Conservation (phyloP, 2,113 vertebrate genomes). For the Glaucidium brasilianum region DNA sequence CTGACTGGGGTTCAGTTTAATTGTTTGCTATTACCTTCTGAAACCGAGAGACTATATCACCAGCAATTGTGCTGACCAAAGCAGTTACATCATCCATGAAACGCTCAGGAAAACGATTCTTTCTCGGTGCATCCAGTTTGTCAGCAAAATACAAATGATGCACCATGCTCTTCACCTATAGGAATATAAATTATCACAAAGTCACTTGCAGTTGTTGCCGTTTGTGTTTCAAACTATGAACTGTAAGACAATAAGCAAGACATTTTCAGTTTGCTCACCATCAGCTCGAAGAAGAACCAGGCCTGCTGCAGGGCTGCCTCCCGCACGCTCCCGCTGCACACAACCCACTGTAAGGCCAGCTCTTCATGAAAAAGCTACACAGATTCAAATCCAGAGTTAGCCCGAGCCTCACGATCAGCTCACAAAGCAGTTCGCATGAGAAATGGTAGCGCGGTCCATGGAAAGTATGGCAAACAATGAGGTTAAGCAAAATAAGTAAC, state of each 20-base stretch:
- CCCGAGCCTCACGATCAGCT: neutral
- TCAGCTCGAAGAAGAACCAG: slow-evolving; percentile 99
- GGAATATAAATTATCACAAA: slow-evolving; percentile 7
- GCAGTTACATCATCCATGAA: slow-evolving; percentile 98
- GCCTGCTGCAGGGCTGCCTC: slow-evolving; percentile 95
- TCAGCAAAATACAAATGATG: slow-evolving; percentile 97
- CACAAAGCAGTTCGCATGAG: slow-evolving; percentile 9
- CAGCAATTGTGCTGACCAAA: slow-evolving; percentile 94
- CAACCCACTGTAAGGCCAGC: slow-evolving; percentile 97
- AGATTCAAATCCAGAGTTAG: slow-evolving; percentile 63
- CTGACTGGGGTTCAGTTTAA: neutral
- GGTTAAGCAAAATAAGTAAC: slow-evolving; percentile 57
- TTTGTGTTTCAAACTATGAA: neutral
- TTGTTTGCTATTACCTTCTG: slow-evolving; percentile 86
- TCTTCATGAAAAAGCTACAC: slow-evolving; percentile 95
- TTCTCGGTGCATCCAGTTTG: slow-evolving; percentile 90
- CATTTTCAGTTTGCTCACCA: slow-evolving; percentile 82
- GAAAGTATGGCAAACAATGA: slow-evolving; percentile 59
- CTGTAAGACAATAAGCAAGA: neutral
- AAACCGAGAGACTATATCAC: slow-evolving; percentile 93
- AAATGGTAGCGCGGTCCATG: slow-evolving; percentile 29
- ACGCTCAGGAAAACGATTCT: slow-evolving; percentile 95
- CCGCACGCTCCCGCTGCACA: slow-evolving; percentile 96
- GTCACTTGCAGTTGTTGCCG: neutral
- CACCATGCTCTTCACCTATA: slow-evolving; percentile 97